These are phyloP conservation scores for Paraescarpia echinospica DNA, from an alignment of 1,140 invertebrate genomes.

Conservation along the genomic window DNA sequence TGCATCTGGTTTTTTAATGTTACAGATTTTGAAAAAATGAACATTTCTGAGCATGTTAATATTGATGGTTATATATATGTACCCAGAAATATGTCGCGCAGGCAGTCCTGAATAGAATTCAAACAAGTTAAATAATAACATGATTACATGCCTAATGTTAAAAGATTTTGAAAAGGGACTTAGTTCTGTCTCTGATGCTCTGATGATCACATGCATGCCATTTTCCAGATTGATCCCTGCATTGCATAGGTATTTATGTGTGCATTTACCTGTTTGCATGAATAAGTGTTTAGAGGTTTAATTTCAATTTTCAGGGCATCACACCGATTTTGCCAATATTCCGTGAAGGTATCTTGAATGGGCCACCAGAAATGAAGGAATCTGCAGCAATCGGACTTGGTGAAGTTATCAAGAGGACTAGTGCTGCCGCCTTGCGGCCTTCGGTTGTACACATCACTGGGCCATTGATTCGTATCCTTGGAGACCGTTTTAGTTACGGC, in stretches of 20 bases:
- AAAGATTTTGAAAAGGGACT: too few relatives aligned
- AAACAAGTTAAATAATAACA: too few relatives aligned
- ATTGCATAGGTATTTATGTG: not conserved
- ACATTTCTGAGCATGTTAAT: too few relatives aligned
- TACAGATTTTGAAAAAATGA: too few relatives aligned
- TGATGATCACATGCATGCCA: too few relatives aligned
- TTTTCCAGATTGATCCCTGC: too few relatives aligned
- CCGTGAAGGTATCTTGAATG: conserved; percentile 93
- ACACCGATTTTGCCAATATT: conserved; percentile 91
- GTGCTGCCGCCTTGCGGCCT: conserved; percentile 76
- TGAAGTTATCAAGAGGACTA: conserved; percentile 85
- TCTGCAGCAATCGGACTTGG: conserved; percentile 89
- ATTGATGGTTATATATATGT: too few relatives aligned
- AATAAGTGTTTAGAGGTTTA: not conserved
- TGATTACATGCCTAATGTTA: too few relatives aligned
- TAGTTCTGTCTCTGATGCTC: too few relatives aligned
- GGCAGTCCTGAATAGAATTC: too few relatives aligned
- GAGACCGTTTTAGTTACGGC: conserved; percentile 88
- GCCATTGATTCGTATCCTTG: conserved; percentile 93
- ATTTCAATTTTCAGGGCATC: conserved; percentile 69
- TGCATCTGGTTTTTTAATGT: too few relatives aligned
- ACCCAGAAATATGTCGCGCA: too few relatives aligned
- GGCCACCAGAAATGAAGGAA: conserved; percentile 91
- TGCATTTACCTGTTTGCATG: not conserved
- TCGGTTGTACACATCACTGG: conserved; percentile 97